Conservation (phyloP, 2,113 vertebrate species). For the Catharus minimus region DNA sequence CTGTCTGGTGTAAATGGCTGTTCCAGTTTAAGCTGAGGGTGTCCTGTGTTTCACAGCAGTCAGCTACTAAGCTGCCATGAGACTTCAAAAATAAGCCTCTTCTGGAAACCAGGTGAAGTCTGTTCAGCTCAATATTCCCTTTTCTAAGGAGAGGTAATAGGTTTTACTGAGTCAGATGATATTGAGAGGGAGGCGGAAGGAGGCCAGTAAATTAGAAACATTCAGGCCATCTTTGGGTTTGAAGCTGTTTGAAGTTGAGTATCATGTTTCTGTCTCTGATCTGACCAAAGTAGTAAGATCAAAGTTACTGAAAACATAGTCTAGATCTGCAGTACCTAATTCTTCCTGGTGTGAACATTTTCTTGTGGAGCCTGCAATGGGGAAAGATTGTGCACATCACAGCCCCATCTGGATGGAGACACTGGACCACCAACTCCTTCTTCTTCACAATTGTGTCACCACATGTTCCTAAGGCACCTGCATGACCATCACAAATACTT, state of each 20-base stretch:
- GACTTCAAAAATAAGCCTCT: neutral
- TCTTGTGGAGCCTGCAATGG: neutral
- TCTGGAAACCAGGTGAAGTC: neutral
- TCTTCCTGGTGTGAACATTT: neutral
- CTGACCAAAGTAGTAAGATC: neutral
- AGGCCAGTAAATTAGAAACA: neutral
- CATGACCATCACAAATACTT: neutral
- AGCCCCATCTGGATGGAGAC: neutral
- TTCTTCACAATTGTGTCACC: neutral
- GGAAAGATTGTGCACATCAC: neutral
- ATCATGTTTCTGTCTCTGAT: neutral
- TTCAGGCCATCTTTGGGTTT: neutral
- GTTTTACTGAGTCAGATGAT: neutral
- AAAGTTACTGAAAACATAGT: neutral
- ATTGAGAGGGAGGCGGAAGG: accelerated
- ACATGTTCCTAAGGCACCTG: neutral
- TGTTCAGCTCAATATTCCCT: neutral
- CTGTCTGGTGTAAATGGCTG: neutral
- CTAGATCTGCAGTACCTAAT: neutral
- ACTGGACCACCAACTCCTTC: neutral
- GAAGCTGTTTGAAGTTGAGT: neutral
- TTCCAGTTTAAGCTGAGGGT: neutral
- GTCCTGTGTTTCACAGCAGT: neutral
- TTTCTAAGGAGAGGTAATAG: neutral
- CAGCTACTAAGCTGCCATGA: neutral